A percentile compares a stretch with the other conserved stretches of the same genome.
These are phyloP conservation scores for Chiridota heheva DNA, from an alignment of 35 echinoderm and acorn worm species.

Conservation along the genomic window DNA sequence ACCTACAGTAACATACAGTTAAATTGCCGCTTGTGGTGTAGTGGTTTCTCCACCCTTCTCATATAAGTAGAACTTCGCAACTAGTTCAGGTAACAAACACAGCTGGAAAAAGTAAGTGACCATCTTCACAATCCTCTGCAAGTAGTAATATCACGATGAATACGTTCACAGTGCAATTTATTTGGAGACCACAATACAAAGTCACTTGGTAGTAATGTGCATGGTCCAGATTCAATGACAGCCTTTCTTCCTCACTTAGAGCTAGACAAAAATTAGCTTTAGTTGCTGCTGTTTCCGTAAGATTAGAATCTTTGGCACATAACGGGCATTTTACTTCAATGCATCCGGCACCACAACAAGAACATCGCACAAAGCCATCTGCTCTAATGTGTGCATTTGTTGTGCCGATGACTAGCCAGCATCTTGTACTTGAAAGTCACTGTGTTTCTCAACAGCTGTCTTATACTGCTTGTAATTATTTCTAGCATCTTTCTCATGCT, in stretches of 20 bases:
- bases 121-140: neutral
- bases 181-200: conserved; percentile 25
- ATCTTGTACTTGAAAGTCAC: conserved; percentile 1
- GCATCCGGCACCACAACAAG: conserved; percentile 26
- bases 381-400: neutral
- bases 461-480: neutral
- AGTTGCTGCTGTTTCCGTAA: neutral
- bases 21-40: neutral
- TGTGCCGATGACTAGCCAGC: conserved; percentile 1
- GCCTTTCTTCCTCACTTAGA: neutral
- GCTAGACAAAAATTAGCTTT: conserved; percentile 11
- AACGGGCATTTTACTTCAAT: conserved; percentile 22
- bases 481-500: conserved; percentile 21
- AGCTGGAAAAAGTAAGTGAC: conserved; percentile 5
- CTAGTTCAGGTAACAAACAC: conserved; percentile 21
- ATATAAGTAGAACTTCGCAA: conserved; percentile 14
- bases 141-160: neutral
- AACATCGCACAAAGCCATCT: conserved; percentile 8
- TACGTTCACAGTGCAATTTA: conserved; percentile 6
- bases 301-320: neutral
- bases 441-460: conserved; percentile 1
- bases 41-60: too few relatives aligned
- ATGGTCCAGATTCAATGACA: conserved; percentile 1
- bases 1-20: conserved; percentile 12
- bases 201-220: conserved; percentile 32